Conservation (phyloP, 2,888 invertebrate species). For the Cantharis nigra region DNA sequence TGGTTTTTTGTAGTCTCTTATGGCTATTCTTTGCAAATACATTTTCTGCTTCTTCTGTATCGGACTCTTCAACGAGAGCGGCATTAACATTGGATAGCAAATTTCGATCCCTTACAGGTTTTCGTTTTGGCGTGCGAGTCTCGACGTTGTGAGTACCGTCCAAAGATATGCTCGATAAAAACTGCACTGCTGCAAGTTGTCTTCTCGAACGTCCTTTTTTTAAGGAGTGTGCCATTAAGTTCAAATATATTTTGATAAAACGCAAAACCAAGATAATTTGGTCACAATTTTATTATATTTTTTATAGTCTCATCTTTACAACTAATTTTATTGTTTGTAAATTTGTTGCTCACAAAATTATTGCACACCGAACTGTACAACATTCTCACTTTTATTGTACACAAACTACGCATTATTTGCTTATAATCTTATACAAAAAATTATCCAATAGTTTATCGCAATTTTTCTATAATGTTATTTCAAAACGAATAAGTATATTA, state of each 20-base stretch:
- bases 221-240: constrained; percentile 59
- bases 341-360: constrained; percentile 4
- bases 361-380: background rate
- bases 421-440: constrained; percentile 11
- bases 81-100: constrained; percentile 37
- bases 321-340: constrained; percentile 14
- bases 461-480: background rate
- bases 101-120: constrained; percentile 45
- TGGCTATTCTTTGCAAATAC: constrained; percentile 33
- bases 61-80: constrained; percentile 48
- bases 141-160: constrained; percentile 85
- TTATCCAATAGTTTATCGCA: background rate
- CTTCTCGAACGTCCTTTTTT: constrained; percentile 73
- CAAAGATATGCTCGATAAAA: constrained; percentile 92
- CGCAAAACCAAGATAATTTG: background rate
- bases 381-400: constrained; percentile 2
- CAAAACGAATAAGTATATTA: background rate
- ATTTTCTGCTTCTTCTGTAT: constrained; percentile 51
- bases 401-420: constrained; percentile 8
- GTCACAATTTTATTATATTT: constrained; percentile 21
- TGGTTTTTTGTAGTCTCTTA: constrained; percentile 38
- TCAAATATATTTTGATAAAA: constrained; percentile 5
- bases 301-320: constrained; percentile 22
- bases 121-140: constrained; percentile 56
- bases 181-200: constrained; percentile 89